Base-by-base conservation (phyloP, 2,888 invertebrate species). In the Camptogramma bilineatum region DNA sequence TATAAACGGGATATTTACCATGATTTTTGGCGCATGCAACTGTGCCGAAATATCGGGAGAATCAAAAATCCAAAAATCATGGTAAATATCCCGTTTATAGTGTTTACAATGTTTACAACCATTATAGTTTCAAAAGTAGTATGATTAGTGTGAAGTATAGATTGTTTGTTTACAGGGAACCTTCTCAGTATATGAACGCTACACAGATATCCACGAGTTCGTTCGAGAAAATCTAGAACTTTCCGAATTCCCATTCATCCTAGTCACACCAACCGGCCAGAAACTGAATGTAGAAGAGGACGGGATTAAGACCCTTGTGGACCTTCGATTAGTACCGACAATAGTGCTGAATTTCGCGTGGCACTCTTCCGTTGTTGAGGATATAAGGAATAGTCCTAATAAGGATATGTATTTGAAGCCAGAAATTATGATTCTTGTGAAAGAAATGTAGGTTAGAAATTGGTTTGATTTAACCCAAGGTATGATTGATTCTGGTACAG, bases 181-280 rank as follows among this genome's bases (percentile, higher is more conserved):
- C 2, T 98, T 98, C 86, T 95, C 96, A 53, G 96, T 98, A 0
- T 95, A 96, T 81, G 98, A 98, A 82, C 96, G 95, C 70, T 94
- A 96, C 71, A 84, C 88, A 0, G 95, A 95, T 69, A 94, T 98
- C n/a, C 91, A 95, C 70, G 95, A 96, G 64, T 98, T 97, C 85
- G 95, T 98, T 0, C 94, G 94, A 79, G 97, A 97, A 69, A 95
- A 96, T 82, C 85, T 98, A 34, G 94, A 95, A 69, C 94, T 95
- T 66, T 94, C 94, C 76, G 94, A 95, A 13, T 88, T 95, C 59
- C 96, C 96, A 0, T 98, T 97, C 86, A 78, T 93, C 4, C 90
- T 98, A n/a, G 94, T 94, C 61, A 93, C 95, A 0, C 95, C 96
- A 0, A 95, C 95, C 2, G 96, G 97, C 0, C 94, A 95, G 64